Evolutionary conservation across 2,113 vertebrate genomes (phyloP).

Genomic region (Synchiropus splendidus): DNA sequence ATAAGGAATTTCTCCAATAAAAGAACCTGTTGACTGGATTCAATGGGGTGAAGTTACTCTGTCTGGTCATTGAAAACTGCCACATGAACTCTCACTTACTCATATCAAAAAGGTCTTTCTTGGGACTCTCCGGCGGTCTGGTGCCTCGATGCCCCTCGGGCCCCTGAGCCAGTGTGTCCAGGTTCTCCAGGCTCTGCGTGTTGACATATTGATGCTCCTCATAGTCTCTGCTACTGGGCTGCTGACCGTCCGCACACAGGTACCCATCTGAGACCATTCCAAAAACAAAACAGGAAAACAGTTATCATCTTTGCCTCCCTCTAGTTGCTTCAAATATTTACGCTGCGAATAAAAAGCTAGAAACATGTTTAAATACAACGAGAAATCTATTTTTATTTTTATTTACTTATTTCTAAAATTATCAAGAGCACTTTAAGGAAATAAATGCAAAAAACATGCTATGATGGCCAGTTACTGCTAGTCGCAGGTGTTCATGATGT

Average conservation of each 20-base stretch:
- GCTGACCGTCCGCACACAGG: conserved; percentile 75
- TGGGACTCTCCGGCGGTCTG: conserved; percentile 72
- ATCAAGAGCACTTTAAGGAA: too few relatives aligned
- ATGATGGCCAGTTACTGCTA: too few relatives aligned
- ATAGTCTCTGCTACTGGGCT: conserved; percentile 69
- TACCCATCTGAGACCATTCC: conserved; percentile 74
- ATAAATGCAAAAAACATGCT: too few relatives aligned
- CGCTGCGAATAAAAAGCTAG: too few relatives aligned
- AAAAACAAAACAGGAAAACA: background rate
- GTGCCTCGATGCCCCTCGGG: conserved; percentile 23
- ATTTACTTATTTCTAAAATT: too few relatives aligned
- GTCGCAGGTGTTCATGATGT: too few relatives aligned
- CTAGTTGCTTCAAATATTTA: conserved; percentile 13
- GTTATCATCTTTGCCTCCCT: background rate
- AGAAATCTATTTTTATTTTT: too few relatives aligned
- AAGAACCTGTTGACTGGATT: too few relatives aligned
- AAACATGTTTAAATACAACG: too few relatives aligned
- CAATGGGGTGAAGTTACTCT: too few relatives aligned
- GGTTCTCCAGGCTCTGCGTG: conserved; percentile 75
- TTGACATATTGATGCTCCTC: conserved; percentile 96
- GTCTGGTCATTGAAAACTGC: too few relatives aligned
- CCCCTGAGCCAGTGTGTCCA: conserved; percentile 37
- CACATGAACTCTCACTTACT: conserved; percentile 66
- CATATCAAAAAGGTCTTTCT: conserved; percentile 96
- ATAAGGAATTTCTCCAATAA: too few relatives aligned